These are phyloP conservation scores for Diachasma alloeum DNA, from an alignment of 1,140 invertebrate genomes.

Conservation along the genomic window DNA sequence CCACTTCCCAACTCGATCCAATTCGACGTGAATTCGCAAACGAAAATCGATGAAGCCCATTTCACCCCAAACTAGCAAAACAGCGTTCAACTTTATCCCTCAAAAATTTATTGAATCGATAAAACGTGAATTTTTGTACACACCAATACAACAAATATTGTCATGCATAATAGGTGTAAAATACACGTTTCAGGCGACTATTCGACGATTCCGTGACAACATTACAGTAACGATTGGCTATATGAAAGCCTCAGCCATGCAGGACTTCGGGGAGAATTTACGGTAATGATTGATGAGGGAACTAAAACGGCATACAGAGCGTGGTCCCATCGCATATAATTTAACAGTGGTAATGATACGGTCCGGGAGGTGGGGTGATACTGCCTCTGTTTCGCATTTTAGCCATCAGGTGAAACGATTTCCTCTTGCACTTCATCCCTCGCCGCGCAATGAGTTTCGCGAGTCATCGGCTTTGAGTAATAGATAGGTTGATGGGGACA, in stretches of 20 bases:
- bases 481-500: constrained; percentile 25
- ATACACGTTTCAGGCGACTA: neutral
- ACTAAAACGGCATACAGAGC: constrained; percentile 31
- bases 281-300: constrained; percentile 44
- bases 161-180: neutral
- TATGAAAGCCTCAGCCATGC: neutral
- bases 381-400: constrained; percentile 18
- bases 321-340: constrained; percentile 36
- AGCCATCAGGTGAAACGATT: constrained; percentile 12
- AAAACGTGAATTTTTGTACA: neutral
- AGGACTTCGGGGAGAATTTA: constrained; percentile 3
- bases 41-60: too few relatives aligned
- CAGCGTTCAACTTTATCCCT: neutral
- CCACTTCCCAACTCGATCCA: too few relatives aligned
- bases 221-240: neutral
- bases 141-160: neutral
- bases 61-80: too few relatives aligned
- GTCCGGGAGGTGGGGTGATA: constrained; percentile 31
- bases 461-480: constrained; percentile 37
- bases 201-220: neutral
- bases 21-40: too few relatives aligned
- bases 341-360: constrained; percentile 46
- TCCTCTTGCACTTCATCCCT: neutral
- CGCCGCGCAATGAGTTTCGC: constrained; percentile 22
- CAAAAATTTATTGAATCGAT: neutral